These are phyloP conservation scores for Hyalella azteca DNA, from an alignment of 2,888 invertebrate genomes.

Conservation along the genomic window DNA sequence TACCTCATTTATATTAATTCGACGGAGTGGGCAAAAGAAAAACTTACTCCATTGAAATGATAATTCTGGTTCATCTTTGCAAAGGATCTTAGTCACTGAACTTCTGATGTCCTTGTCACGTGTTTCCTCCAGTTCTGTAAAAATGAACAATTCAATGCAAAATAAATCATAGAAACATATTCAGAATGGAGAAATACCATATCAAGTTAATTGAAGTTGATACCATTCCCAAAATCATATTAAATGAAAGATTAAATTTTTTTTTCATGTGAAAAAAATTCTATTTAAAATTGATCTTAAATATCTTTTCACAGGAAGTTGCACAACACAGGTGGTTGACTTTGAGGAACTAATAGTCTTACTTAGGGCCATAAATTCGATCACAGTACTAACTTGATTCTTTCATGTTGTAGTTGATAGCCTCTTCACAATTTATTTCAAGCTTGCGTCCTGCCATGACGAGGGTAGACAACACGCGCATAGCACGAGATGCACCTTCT, in stretches of 20 bases:
- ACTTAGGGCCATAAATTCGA: too few species aligned
- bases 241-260: too few species aligned
- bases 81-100: neutral
- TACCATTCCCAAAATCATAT: too few species aligned
- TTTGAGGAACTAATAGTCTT: too few species aligned
- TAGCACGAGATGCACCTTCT: neutral
- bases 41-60: neutral
- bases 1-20: too few species aligned
- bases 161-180: neutral
- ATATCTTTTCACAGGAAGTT: neutral
- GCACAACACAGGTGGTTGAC: neutral
- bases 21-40: too few species aligned
- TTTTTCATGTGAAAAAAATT: too few species aligned
- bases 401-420: neutral
- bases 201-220: too few species aligned
- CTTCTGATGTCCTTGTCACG: neutral
- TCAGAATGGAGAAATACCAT: neutral
- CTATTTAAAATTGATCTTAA: neutral
- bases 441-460: neutral
- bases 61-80: neutral
- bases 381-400: neutral
- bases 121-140: neutral
- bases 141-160: neutral
- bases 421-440: neutral
- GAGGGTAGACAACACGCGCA: neutral